A percentile compares a stretch with the other conserved stretches of the same genome.
These are phyloP conservation scores for Leucophenga maculata DNA, from an alignment of 2,888 invertebrate species.

Conservation along the genomic window DNA sequence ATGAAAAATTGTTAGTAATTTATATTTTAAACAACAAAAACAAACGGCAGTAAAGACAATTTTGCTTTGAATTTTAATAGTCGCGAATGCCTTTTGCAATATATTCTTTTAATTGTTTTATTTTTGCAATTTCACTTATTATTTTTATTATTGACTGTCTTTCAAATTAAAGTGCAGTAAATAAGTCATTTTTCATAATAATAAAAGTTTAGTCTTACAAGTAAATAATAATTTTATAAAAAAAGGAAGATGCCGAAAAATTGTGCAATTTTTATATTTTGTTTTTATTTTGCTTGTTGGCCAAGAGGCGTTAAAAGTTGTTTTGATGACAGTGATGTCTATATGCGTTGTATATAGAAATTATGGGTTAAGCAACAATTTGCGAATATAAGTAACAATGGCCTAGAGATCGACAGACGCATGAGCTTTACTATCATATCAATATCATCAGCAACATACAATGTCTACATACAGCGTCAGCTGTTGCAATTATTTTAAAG, in stretches of 20 bases:
- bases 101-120: too few relatives aligned
- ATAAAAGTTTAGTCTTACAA: too few relatives aligned
- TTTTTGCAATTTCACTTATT: too few relatives aligned
- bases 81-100: too few relatives aligned
- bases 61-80: neutral
- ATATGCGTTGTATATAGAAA: neutral
- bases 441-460: conserved; percentile 26
- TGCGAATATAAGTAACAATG: conserved; percentile 18
- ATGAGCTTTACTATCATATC: conserved; percentile 21
- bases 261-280: too few relatives aligned
- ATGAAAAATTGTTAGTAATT: conserved; percentile 34
- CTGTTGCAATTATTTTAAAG: conserved; percentile 22
- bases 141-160: too few relatives aligned
- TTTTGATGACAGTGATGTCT: neutral
- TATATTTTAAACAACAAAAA: neutral
- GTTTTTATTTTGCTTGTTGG: neutral
- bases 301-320: neutral
- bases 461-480: neutral
- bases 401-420: conserved; percentile 30
- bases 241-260: too few relatives aligned
- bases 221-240: too few relatives aligned
- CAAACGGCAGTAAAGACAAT: neutral
- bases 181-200: too few relatives aligned
- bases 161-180: too few relatives aligned
- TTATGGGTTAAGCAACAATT: conserved; percentile 3